Conservation (phyloP, 1,140 invertebrate species). For the Nebria ingens region DNA sequence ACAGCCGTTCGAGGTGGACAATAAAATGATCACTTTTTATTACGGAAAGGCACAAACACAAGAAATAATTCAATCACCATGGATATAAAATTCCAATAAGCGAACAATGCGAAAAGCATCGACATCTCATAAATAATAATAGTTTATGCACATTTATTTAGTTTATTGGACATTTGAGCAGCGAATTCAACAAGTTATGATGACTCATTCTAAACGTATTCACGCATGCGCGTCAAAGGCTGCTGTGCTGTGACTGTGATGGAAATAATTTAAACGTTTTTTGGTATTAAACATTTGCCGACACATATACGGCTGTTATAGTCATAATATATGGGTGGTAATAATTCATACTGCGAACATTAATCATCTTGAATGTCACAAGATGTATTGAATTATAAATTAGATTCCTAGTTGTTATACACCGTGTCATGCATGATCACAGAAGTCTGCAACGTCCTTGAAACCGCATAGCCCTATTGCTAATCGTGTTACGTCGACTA, state of each 20-base stretch:
- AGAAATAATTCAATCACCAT: no score
- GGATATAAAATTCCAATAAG: no score
- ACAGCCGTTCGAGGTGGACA: no score
- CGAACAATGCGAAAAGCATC: no score
- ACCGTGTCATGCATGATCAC: no score
- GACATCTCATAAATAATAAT: no score
- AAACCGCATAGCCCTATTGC: no score
- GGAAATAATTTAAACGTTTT: slow-evolving; percentile 2
- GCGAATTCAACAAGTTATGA: slow-evolving; percentile 8
- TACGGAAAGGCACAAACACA: no score
- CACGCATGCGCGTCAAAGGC: no score
- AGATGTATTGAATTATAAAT: slow-evolving; percentile 8
- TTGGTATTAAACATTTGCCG: neutral
- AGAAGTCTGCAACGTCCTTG: no score
- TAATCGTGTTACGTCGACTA: no score
- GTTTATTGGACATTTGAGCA: neutral
- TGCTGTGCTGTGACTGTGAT: neutral
- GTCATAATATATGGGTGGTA: slow-evolving; percentile 8
- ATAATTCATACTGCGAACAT: slow-evolving; percentile 1
- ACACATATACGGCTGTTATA: slow-evolving; percentile 2
- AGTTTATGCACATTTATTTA: neutral
- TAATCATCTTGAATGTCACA: slow-evolving; percentile 7
- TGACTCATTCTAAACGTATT: slow-evolving; percentile 1
- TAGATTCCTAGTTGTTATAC: slow-evolving; percentile 7
- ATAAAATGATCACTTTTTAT: no score